Percentiles rank a stretch among this genome's conserved stretches.
Evolutionary conservation across 2,113 vertebrate species (phyloP).

Genomic region (Noctilio leporinus): DNA sequence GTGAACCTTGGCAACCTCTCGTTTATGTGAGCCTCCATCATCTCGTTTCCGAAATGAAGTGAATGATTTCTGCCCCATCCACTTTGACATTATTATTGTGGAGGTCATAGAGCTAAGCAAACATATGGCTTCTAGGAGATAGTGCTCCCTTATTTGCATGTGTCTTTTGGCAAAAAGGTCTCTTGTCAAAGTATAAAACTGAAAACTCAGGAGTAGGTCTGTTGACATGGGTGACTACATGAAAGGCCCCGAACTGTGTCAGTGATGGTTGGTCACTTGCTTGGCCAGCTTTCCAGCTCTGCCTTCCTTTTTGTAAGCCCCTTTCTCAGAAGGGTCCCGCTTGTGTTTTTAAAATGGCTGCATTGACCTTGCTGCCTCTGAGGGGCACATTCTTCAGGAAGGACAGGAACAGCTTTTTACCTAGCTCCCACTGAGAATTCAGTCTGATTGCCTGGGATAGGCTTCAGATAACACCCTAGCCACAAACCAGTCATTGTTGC

Average conservation of each 20-base stretch:
- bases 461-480: neutral
- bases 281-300: neutral
- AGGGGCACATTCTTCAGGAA: neutral
- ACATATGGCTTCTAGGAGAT: neutral
- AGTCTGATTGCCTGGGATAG: neutral
- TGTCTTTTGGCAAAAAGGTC: neutral
- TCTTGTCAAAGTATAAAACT: neutral
- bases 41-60: neutral
- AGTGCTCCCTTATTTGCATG: neutral
- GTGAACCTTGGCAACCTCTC: fast-evolving
- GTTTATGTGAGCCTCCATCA: neutral
- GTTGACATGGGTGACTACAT: neutral
- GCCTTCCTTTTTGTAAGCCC: neutral
- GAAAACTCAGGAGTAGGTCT: neutral
- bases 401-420: neutral
- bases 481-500: neutral
- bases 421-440: neutral
- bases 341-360: neutral
- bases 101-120: neutral
- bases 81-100: neutral
- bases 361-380: neutral
- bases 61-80: neutral
- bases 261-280: neutral
- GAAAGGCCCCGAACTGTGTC: neutral
- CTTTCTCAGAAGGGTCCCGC: neutral